Base-by-base conservation (phyloP, 2,113 vertebrate genomes). In the Corvus hawaiiensis region DNA sequence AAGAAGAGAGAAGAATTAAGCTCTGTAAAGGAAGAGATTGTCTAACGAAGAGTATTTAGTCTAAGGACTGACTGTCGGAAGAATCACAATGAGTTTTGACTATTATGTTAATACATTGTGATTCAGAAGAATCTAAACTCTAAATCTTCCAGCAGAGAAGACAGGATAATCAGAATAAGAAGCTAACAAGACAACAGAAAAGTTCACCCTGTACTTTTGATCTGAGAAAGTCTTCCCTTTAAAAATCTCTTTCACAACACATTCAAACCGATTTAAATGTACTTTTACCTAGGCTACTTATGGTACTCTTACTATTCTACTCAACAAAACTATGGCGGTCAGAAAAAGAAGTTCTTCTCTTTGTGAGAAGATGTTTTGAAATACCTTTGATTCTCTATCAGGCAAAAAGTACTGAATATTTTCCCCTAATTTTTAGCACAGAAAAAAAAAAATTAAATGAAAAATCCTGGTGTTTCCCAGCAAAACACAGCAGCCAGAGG, bases 71-170 rank as follows among this genome's bases (percentile, higher is more conserved):
- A 61, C 10, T 41, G 43, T 59, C 5, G n/a, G 35, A 76, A 73
- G 46, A 89, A 69, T 69, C 54, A 72, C 35, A 56, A 0, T 52
- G 51, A 62, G 19, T 85, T 77, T 61, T 59, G 37, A 84, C 48
- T 86, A 28, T 35, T 62, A 44, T 10, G 10, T 41, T 39, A 91
- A 79, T 26, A 69, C 32, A 20, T 13, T 55, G 55, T 83, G 61
- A 74, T 95, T 93, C 90, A 78, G 63, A 95, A 89, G 58, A 91
- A 93, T 89, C 61, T 94, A 93, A 94, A 78, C 24, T 37, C 37
- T 37, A 37, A 37, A 37, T 37, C 37, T 37, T 37, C 37, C n/a
- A 80, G 13, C 11, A 30, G 23, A 69, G 11, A 51, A 59, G 30
- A 68, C 10, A 4, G 49, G 15, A 79, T 69, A 90, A 88, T 33